Evolutionary conservation across 2,888 invertebrate genomes (phyloP), one percentile per base, ranked within the genome.

Genomic region (Drosophila paramelanica): DNA sequence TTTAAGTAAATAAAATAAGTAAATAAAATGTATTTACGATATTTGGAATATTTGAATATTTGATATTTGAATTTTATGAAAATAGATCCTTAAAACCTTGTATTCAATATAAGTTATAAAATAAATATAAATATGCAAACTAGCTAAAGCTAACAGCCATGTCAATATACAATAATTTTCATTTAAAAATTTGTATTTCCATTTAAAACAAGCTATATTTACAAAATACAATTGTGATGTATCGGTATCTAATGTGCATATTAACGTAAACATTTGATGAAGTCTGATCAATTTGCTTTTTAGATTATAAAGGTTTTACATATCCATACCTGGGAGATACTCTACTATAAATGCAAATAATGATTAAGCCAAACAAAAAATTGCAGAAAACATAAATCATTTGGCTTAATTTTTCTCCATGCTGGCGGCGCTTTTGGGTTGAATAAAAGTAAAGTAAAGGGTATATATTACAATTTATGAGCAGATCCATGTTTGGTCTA

Each of bases 391-490:
- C 13, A 36, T 27, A 33, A 53, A 42, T n/a, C 38, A 31, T 42
- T 23, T 38, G 17, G 14, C 27, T 50, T 46, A 41, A 41, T 27
- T 42, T 20, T 47, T 13, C 17, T 5, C 25, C 13, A n/a, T 6
- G 17, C 25, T 45, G 11, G 38, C n/a, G n/a, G 20, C 17, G n/a
- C 53, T 6, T 31, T 62, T 53, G 31, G 43, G 42, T 33, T 67
- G 38, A 38, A 43, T 47, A 49, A 25, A 52, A 67, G 38, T 62
- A 27, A 39, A 52, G 33, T 62, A 27, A 39, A 52, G 33, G 27
- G 14, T 39, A 33, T 17, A 20, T 7, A 55, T 45, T 25, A 36
- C 31, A 66, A 78, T 64, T 58, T 81, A 81, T 81, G 62, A 42
- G 64, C 55, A 36, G 5, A 13, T 52, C 11, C 31, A 17, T 41